These are phyloP conservation scores for Samia ricini DNA, from an alignment of 1,140 invertebrate genomes.

Conservation along the genomic window DNA sequence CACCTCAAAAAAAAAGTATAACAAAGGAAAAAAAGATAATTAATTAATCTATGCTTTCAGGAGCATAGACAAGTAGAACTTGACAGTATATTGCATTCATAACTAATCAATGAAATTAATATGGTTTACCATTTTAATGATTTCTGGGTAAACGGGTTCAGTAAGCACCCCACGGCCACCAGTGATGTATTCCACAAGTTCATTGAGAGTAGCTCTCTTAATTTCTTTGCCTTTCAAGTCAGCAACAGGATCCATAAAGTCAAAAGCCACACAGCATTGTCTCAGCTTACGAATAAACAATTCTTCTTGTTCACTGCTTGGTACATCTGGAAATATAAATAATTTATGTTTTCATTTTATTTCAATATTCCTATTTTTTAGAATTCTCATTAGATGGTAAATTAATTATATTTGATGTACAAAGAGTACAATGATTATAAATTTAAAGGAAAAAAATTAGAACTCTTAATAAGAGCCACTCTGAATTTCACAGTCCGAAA, in stretches of 20 bases:
- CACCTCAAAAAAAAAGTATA: no score
- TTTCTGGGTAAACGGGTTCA: constrained; percentile 98
- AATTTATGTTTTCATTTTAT: background rate
- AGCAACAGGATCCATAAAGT: constrained; percentile 99
- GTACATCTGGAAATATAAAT: constrained; percentile 86
- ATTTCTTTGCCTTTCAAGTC: constrained; percentile 99
- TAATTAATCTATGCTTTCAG: no score
- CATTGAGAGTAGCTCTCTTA: constrained; percentile 97
- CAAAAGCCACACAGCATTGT: constrained; percentile 99
- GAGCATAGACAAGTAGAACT: no score
- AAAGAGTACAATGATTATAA: no score
- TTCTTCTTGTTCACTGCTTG: constrained; percentile 96
- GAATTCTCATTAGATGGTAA: background rate
- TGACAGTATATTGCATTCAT: background rate
- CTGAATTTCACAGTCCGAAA: no score
- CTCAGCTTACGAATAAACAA: constrained; percentile 98
- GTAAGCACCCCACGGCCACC: constrained; percentile 96
- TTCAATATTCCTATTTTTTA: background rate
- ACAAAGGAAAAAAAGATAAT: no score
- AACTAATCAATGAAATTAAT: background rate
- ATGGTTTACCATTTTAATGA: constrained; percentile 93
- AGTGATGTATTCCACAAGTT: constrained; percentile 98
- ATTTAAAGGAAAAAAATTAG: no score
- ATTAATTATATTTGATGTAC: background rate
- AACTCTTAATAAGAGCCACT: no score